Percentiles rank a stretch among this genome's conserved stretches.
These are phyloP conservation scores for Uria lomvia DNA, from an alignment of 2,113 vertebrate genomes.

Conservation along the genomic window DNA sequence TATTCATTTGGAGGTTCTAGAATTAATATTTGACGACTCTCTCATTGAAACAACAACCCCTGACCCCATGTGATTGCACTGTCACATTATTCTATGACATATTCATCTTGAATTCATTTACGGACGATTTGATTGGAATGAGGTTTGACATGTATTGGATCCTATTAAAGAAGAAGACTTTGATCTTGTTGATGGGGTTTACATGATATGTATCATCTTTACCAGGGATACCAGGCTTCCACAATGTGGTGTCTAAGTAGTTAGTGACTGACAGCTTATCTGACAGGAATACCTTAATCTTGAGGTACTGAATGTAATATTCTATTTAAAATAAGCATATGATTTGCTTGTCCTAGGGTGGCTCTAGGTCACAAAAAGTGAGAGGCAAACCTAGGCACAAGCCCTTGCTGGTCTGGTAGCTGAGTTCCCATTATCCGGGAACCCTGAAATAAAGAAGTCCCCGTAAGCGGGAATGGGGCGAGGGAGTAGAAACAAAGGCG, in stretches of 20 bases:
- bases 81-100: slow-evolving; percentile 85
- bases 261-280: slow-evolving; percentile 76
- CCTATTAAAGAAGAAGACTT: slow-evolving; percentile 79
- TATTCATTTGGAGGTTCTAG: slow-evolving; percentile 78
- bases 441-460: not conserved
- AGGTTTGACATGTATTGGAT: slow-evolving; percentile 82
- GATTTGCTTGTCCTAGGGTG: slow-evolving; percentile 67
- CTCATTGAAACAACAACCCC: slow-evolving; percentile 81
- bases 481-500: not conserved
- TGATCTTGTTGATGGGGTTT: slow-evolving; percentile 82
- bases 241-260: slow-evolving; percentile 73
- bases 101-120: slow-evolving; percentile 86
- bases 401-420: not conserved
- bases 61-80: slow-evolving; percentile 80
- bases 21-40: slow-evolving; percentile 85
- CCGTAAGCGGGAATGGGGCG: not conserved
- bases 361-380: slow-evolving; percentile 51
- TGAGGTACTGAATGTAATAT: slow-evolving; percentile 75
- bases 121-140: slow-evolving; percentile 82
- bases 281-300: slow-evolving; percentile 83
- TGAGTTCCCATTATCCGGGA: not conserved
- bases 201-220: slow-evolving; percentile 82
- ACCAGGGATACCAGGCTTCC: slow-evolving; percentile 76
- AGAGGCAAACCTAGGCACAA: not conserved
- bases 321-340: slow-evolving; percentile 76